Evolutionary conservation across 2,888 invertebrate species (phyloP).

Genomic region (Exephanes ischioxanthus): DNA sequence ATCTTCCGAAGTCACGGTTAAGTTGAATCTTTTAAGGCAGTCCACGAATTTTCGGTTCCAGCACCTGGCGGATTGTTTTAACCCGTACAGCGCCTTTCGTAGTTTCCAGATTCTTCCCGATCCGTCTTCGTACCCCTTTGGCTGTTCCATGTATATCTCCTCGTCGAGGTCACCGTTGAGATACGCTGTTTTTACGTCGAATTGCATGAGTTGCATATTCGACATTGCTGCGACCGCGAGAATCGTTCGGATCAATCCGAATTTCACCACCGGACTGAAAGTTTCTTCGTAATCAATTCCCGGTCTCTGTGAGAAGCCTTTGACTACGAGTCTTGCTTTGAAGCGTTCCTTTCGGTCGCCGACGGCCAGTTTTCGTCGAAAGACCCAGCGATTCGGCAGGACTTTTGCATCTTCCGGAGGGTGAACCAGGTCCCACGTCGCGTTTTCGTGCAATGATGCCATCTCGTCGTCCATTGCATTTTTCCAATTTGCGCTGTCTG

Average conservation of each 20-base stretch:
- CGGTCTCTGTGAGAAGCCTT: conserved; percentile 44
- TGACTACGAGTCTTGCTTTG: conserved; percentile 34
- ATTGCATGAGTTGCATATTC: conserved; percentile 45
- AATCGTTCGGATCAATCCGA: conserved; percentile 53
- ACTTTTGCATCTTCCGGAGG: conserved; percentile 2
- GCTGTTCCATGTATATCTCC: conserved; percentile 67
- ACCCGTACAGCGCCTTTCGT: conserved; percentile 78
- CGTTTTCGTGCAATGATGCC: conserved; percentile 40
- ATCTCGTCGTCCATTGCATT: conserved; percentile 54
- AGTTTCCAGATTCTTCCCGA: conserved; percentile 76
- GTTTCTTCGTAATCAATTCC: conserved; percentile 49
- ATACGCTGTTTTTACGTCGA: conserved; percentile 63
- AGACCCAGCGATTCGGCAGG: conserved; percentile 53
- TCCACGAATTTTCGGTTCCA: conserved; percentile 75
- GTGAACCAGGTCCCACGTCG: conserved; percentile 50
- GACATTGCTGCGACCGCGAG: conserved; percentile 69
- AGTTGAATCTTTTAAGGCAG: conserved; percentile 70
- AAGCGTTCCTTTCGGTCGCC: conserved; percentile 58
- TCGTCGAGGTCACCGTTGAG: conserved; percentile 62
- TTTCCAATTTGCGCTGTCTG: conserved; percentile 26
- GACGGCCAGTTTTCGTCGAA: not conserved
- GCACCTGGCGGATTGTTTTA: conserved; percentile 78
- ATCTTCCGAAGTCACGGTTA: conserved; percentile 68
- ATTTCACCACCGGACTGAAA: conserved; percentile 42
- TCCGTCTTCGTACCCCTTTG: conserved; percentile 69